phyloP scores from a whole-genome alignment of 2,113 vertebrate genomes.

The Macquaria ambigua region DNA sequence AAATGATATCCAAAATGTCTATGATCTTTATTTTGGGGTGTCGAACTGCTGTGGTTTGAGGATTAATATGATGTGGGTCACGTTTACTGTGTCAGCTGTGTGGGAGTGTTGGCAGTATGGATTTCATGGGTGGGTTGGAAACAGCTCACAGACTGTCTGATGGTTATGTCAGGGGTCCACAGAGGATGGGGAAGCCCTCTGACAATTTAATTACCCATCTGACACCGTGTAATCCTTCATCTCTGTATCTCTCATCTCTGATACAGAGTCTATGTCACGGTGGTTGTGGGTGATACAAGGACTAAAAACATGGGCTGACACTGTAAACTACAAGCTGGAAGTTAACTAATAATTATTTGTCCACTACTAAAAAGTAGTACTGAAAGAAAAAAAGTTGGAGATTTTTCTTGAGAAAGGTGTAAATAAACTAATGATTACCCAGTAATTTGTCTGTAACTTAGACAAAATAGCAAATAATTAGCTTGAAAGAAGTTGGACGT shows the following conservation, averaged over 20 bases:
- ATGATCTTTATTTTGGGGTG: neutral
- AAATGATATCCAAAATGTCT: neutral
- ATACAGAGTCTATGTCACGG: neutral
- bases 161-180: conserved; percentile 13
- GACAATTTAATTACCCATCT: neutral
- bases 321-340: neutral
- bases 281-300: no score
- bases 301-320: neutral
- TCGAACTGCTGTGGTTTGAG: neutral
- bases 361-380: no score
- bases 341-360: neutral
- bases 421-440: neutral
- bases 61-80: neutral
- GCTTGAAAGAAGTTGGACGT: neutral
- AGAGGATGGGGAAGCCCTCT: neutral
- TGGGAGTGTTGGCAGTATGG: conserved; percentile 22
- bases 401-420: neutral
- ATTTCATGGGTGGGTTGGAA: conserved; percentile 32
- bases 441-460: neutral
- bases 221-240: neutral
- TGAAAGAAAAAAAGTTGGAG: no score
- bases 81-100: conserved; percentile 2
- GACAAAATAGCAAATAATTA: neutral
- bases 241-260: no score
- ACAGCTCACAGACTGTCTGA: conserved; percentile 4